Conservation (phyloP, 2,888 invertebrate genomes). For the Leptura quadrifasciata region DNA sequence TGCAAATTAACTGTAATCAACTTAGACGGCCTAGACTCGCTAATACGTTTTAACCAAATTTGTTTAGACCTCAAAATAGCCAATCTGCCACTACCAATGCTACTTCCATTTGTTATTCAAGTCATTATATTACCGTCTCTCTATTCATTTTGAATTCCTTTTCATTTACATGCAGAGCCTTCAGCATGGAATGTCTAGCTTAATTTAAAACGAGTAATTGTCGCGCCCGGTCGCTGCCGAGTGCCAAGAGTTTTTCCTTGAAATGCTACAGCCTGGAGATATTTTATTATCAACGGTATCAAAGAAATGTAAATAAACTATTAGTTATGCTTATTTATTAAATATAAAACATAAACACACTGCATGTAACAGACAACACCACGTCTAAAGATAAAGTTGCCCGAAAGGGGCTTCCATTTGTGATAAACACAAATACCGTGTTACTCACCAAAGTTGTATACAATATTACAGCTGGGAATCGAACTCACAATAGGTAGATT, state of each 20-base stretch:
- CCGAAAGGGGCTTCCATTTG: too few species aligned
- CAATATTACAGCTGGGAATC: too few species aligned
- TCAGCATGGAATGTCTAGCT: neutral
- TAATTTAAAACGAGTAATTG: neutral
- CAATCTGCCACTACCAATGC: constrained; percentile 55
- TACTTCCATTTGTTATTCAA: constrained; percentile 52
- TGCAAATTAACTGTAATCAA: constrained; percentile 66
- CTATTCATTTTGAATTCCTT: constrained; percentile 46
- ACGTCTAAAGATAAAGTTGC: too few species aligned
- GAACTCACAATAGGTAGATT: too few species aligned
- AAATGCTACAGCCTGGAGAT: too few species aligned
- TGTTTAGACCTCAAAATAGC: constrained; percentile 60
- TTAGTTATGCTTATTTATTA: too few species aligned
- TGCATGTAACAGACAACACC: too few species aligned
- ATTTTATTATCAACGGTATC: too few species aligned
- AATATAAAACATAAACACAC: too few species aligned
- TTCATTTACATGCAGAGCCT: constrained; percentile 21
- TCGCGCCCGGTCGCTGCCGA: neutral
- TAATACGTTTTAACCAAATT: constrained; percentile 60
- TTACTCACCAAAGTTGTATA: too few species aligned
- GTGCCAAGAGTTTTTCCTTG: neutral
- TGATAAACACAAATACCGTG: too few species aligned
- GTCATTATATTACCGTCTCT: constrained; percentile 48
- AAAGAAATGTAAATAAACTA: too few species aligned
- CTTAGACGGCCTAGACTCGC: constrained; percentile 65